Evolutionary conservation across 2,113 vertebrate species (phyloP).

Genomic region (Hemiprocne comata): DNA sequence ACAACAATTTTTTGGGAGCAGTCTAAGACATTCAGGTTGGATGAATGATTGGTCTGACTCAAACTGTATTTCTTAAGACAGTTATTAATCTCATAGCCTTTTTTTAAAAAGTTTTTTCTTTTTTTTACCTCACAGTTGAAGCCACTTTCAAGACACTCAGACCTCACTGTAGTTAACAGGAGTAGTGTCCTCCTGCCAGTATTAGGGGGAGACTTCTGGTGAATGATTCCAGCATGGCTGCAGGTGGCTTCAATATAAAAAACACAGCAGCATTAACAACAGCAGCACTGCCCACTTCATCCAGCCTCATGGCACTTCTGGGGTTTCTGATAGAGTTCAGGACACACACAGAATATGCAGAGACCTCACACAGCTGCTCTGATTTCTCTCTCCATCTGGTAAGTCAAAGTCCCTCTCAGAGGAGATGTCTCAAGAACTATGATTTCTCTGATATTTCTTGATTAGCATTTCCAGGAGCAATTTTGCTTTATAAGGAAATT

Average conservation of each 20-base stretch:
- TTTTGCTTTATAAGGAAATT: constrained; percentile 40
- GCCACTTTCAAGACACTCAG: neutral
- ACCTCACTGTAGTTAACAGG: neutral
- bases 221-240: neutral
- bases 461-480: constrained; percentile 45
- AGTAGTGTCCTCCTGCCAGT: neutral
- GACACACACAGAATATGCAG: neutral
- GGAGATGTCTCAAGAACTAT: constrained; percentile 8
- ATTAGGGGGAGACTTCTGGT: neutral
- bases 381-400: neutral
- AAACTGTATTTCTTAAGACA: neutral
- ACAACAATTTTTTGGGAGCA: neutral
- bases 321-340: neutral
- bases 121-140: neutral
- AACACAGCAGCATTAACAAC: neutral
- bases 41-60: neutral
- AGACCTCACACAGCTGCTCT: constrained; percentile 23
- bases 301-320: neutral
- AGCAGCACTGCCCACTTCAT: neutral
- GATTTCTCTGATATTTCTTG: constrained; percentile 38
- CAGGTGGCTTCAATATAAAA: neutral
- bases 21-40: neutral
- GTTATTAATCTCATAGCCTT: neutral
- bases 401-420: constrained; percentile 6
- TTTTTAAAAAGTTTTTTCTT: neutral